Percentiles rank a stretch among this genome's conserved stretches.
These are phyloP conservation scores for Mesaphorura yosii DNA, from an alignment of 1,140 invertebrate species.

Conservation along the genomic window DNA sequence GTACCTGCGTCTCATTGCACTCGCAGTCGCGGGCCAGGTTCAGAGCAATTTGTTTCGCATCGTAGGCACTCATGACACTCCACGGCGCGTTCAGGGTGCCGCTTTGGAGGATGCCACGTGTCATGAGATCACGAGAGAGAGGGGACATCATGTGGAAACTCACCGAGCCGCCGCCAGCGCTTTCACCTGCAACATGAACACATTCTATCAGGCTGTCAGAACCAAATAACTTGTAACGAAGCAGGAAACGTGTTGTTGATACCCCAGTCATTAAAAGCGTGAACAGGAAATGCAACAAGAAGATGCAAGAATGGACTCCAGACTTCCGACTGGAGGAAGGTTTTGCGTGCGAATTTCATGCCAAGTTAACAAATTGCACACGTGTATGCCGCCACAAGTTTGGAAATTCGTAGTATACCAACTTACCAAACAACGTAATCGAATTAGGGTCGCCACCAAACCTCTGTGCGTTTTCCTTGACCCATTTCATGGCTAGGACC, in stretches of 20 bases:
- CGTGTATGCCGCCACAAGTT: too few relatives aligned
- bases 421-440: slow-evolving; percentile 91
- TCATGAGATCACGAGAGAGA: slow-evolving; percentile 57
- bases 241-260: too few relatives aligned
- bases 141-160: slow-evolving; percentile 60
- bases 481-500: slow-evolving; percentile 77
- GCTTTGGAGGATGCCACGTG: slow-evolving; percentile 69
- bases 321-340: too few relatives aligned
- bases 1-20: slow-evolving; percentile 52
- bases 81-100: slow-evolving; percentile 77
- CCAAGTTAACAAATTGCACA: too few relatives aligned
- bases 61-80: slow-evolving; percentile 73
- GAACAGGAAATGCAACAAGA: neutral
- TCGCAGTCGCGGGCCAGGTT: slow-evolving; percentile 66
- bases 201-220: too few relatives aligned
- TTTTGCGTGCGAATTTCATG: too few relatives aligned
- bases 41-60: slow-evolving; percentile 61
- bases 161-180: slow-evolving; percentile 53
- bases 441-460: slow-evolving; percentile 49
- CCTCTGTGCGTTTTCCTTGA: slow-evolving; percentile 44
- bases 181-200: too few relatives aligned
- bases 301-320: slow-evolving; percentile 47
- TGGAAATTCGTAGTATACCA: too few relatives aligned
- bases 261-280: neutral
- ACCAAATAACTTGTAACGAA: too few relatives aligned